A percentile compares a stretch with the other conserved stretches of the same genome.
These are phyloP conservation scores for Heterodera carotae DNA, from an alignment of 1,140 invertebrate species.

Conservation along the genomic window DNA sequence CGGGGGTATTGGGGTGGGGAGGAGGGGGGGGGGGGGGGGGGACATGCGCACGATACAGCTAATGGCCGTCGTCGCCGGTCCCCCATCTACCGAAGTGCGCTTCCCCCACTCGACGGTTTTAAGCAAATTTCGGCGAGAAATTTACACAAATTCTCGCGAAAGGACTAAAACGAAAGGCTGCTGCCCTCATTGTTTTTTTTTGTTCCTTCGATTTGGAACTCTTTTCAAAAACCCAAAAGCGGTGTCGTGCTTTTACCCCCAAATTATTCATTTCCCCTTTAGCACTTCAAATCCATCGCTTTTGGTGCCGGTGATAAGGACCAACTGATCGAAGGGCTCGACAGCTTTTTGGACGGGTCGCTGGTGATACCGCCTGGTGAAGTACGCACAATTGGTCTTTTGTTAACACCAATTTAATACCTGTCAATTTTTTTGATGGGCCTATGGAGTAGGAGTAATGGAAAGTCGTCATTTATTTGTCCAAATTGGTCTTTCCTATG, in stretches of 20 bases:
- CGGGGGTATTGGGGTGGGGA: not conserved
- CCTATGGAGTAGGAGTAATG: no score
- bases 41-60: not conserved
- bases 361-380: conserved; percentile 68
- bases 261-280: conserved; percentile 19
- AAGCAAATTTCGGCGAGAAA: not conserved
- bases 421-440: no score
- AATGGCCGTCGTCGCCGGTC: not conserved
- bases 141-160: not conserved
- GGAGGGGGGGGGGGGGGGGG: no score
- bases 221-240: not conserved
- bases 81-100: not conserved
- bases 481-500: not conserved
- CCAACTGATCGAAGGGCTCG: conserved; percentile 66
- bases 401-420: no score
- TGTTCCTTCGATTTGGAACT: not conserved
- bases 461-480: not conserved
- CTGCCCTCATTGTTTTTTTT: not conserved
- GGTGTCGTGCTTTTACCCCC: not conserved
- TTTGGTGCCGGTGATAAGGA: conserved; percentile 59
- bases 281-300: conserved; percentile 66
- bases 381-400: conserved; percentile 32
- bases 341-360: conserved; percentile 66
- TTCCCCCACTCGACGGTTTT: not conserved
- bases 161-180: not conserved